Evolutionary conservation across 2,888 invertebrate genomes (phyloP), one percentile per base, ranked within the genome.

Genomic region (Ophonus ardosiacus): DNA sequence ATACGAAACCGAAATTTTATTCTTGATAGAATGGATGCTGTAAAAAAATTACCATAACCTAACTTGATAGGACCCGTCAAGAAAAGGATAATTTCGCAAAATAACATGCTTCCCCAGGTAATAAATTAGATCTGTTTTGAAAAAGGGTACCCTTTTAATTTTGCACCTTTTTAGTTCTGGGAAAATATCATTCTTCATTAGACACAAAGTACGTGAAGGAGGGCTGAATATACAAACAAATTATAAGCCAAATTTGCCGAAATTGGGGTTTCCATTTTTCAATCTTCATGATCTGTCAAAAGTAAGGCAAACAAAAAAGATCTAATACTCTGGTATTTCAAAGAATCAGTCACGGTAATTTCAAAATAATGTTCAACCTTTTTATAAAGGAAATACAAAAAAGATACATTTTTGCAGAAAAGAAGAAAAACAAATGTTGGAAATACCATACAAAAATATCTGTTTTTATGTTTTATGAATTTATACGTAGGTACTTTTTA

Each of bases 71-170:
- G 59, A 4, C 24, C 21, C 21, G 21, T 63, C 63, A 24, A 63
- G 24, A 63, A 61, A 63, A 63, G n/a, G 38, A n/a, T 68, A 68
- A 68, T 68, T 38, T 68, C 10, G 3, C 13, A 68, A 68, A 68
- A 68, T 68, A 31, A 68, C 68, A 38, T 7, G 38, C 24, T 21
- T 63, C 59, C 18, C 17, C 68, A 68, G 68, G 68, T 68, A 68
- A 68, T 68, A 68, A 38, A 68, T 68, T 38, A 38, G 8, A 51
- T 51, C 43, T 51, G 43, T 51, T 51, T 51, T 51, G 8, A 13
- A 21, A 63, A 65, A 31, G 65, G 65, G 8, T 65, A 65, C 38
- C 38, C 68, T 68, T 68, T 68, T 68, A 68, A 68, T 68, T 24
- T 68, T 10, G 13, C 68, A 21, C 24, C 63, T 21, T 21, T 63